These are phyloP conservation scores for Drosophila fungiperda DNA, from an alignment of 2,888 invertebrate species.

Conservation along the genomic window DNA sequence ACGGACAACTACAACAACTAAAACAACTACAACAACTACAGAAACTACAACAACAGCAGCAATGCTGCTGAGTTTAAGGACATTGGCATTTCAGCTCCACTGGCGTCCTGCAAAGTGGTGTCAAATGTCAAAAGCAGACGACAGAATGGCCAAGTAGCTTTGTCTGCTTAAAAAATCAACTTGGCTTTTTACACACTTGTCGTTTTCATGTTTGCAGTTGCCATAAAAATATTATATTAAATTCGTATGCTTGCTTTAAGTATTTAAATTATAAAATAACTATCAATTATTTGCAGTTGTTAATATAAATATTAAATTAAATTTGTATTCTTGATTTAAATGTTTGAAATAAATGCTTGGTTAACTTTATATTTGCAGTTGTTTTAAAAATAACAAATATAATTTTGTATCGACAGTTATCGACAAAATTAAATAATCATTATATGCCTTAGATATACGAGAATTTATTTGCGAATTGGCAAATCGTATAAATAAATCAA, in stretches of 20 bases:
- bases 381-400: no score
- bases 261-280: neutral
- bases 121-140: constrained; percentile 64
- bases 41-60: neutral
- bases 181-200: neutral
- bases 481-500: neutral
- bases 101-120: constrained; percentile 62
- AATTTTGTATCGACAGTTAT: no score
- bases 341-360: neutral
- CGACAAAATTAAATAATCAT: no score
- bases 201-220: neutral
- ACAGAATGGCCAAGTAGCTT: constrained; percentile 45
- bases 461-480: neutral
- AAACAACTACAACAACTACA: neutral
- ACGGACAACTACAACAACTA: constrained; percentile 29
- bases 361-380: no score
- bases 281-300: neutral
- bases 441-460: neutral
- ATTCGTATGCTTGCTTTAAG: neutral
- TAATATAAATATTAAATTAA: neutral
- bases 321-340: neutral
- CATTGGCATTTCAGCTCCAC: constrained; percentile 44
- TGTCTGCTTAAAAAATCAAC: constrained; percentile 7
- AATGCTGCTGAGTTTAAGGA: constrained; percentile 18
- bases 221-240: neutral